phyloP scores from a whole-genome alignment of 2,888 invertebrate species.

The Gymnocheta viridis region DNA sequence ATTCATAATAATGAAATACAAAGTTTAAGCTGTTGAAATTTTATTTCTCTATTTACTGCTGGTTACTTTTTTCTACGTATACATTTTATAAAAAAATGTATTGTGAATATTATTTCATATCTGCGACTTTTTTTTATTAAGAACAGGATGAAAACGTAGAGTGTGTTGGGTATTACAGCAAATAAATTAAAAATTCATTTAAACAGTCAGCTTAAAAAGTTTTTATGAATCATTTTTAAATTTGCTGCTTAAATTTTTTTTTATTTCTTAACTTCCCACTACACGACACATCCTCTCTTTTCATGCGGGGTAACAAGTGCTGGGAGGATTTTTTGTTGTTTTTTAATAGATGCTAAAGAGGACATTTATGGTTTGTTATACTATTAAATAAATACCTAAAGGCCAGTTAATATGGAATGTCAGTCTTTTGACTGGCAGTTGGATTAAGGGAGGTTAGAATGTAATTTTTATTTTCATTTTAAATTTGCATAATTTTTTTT shows the following conservation, averaged over 20 bases:
- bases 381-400: constrained; percentile 69
- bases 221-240: constrained; percentile 66
- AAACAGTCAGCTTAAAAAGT: constrained; percentile 42
- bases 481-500: constrained; percentile 71
- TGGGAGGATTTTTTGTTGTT: constrained; percentile 31
- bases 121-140: constrained; percentile 25
- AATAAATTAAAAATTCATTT: constrained; percentile 67
- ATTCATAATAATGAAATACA: constrained; percentile 58
- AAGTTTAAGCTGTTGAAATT: constrained; percentile 50
- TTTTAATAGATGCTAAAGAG: constrained; percentile 68
- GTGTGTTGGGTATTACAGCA: constrained; percentile 64
- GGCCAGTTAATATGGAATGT: constrained; percentile 60
- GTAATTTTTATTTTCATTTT: constrained; percentile 9
- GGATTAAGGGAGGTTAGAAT: constrained; percentile 63
- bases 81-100: constrained; percentile 31
- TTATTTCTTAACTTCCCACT: constrained; percentile 8
- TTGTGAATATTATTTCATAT: constrained; percentile 52
- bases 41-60: constrained; percentile 33
- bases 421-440: constrained; percentile 40
- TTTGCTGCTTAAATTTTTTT: constrained; percentile 51
- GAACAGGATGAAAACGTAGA: not conserved
- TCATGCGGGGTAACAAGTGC: constrained; percentile 55
- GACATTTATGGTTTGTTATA: constrained; percentile 70
- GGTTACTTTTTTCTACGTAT: not conserved
- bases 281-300: not conserved